Conservation (phyloP, 2,888 invertebrate species). For the Xestia ashworthii region DNA sequence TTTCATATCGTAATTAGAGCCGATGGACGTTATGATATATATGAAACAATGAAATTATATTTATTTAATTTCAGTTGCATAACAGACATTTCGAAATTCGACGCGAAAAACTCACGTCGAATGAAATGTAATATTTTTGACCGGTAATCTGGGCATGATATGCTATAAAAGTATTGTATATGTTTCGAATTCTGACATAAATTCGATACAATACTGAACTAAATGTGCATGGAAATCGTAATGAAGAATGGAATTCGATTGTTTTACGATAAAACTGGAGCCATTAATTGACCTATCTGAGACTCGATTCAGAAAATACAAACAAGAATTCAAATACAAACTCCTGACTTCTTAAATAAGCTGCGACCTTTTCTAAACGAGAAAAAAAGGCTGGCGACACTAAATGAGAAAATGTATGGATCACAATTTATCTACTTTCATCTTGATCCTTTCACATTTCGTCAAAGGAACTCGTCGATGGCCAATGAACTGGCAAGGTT, state of each 20-base stretch:
- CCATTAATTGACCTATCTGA: constrained; percentile 43
- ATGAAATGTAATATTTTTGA: background rate
- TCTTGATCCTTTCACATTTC: constrained; percentile 19
- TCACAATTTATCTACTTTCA: constrained; percentile 26
- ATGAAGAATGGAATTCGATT: constrained; percentile 25
- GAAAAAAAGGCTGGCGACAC: background rate
- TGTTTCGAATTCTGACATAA: background rate
- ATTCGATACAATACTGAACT: background rate
- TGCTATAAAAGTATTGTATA: background rate
- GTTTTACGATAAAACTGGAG: constrained; percentile 30
- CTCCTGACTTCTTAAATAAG: constrained; percentile 12
- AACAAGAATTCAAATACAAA: constrained; percentile 36
- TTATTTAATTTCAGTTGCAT: constrained; percentile 13
- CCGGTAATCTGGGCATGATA: background rate
- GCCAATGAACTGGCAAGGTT: constrained; percentile 2
- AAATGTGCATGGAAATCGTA: background rate
- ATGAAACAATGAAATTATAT: background rate
- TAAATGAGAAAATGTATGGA: constrained; percentile 28
- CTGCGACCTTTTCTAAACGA: background rate
- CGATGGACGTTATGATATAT: background rate
- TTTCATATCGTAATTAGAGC: constrained; percentile 18
- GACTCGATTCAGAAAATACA: constrained; percentile 21
- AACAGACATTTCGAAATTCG: background rate
- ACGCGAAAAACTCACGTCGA: background rate
- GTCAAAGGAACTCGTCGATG: constrained; percentile 16